Evolutionary conservation across 2,888 invertebrate genomes (phyloP).

Genomic region (Eueremaeus valkanovi): DNA sequence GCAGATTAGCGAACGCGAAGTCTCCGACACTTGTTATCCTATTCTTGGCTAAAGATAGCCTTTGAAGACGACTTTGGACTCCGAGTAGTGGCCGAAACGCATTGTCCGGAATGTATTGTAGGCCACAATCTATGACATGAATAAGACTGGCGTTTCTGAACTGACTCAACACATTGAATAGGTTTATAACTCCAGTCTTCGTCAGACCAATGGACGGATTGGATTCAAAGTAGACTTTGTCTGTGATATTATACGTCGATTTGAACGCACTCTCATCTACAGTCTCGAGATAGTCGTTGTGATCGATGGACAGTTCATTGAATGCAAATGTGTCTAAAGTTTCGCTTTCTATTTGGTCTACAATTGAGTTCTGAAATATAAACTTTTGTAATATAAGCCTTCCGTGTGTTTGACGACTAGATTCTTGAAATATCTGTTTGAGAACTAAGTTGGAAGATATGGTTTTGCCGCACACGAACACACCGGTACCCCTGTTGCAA

Average conservation of each 20-base stretch:
- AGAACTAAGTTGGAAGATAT: not conserved
- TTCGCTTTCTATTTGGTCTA: not conserved
- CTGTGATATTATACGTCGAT: constrained; percentile 10
- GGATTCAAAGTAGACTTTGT: constrained; percentile 5
- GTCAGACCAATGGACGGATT: not conserved
- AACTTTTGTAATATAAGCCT: not conserved
- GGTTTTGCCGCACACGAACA: constrained; percentile 4
- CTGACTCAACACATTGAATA: constrained; percentile 8
- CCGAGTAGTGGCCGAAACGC: not conserved
- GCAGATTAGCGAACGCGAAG: not conserved
- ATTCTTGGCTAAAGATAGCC: constrained; percentile 7
- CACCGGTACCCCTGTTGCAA: not conserved
- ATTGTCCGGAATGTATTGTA: not conserved
- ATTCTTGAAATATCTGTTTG: constrained; percentile 33
- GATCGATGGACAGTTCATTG: not conserved
- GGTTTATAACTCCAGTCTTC: not conserved
- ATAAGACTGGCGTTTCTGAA: constrained; percentile 20
- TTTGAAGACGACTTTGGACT: not conserved
- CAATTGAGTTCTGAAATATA: constrained; percentile 23
- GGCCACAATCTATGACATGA: constrained; percentile 10
- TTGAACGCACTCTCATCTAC: constrained; percentile 7
- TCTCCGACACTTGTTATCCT: not conserved
- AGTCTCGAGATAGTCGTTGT: constrained; percentile 9
- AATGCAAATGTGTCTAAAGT: not conserved
- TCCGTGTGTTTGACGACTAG: constrained; percentile 14